Evolutionary conservation across 1,140 invertebrate genomes (phyloP).

Genomic region (Copidosoma floridanum): DNA sequence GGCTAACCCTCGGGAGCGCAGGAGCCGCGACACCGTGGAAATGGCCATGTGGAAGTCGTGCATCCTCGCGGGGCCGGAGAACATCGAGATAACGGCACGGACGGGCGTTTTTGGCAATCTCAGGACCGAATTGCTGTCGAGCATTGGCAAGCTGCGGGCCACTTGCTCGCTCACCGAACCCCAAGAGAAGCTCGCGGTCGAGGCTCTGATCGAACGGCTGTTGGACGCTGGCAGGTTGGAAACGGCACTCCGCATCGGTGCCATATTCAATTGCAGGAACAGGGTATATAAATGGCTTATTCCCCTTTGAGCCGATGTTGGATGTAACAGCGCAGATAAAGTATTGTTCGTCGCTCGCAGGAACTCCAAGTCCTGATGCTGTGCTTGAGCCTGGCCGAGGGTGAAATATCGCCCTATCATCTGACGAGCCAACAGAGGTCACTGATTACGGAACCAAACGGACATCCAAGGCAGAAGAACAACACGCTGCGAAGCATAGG

Average conservation of each 20-base stretch:
- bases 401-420: constrained; percentile 45
- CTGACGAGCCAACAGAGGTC: constrained; percentile 42
- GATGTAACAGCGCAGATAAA: too few species aligned
- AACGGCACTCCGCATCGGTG: constrained; percentile 43
- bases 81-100: constrained; percentile 35
- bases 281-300: too few species aligned
- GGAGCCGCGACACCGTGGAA: constrained; percentile 43
- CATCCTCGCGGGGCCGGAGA: constrained; percentile 44
- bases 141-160: constrained; percentile 36
- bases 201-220: constrained; percentile 44
- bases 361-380: constrained; percentile 48
- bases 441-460: constrained; percentile 34
- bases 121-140: constrained; percentile 47
- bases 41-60: constrained; percentile 53
- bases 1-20: constrained; percentile 38
- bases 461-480: constrained; percentile 38
- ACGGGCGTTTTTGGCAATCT: constrained; percentile 40
- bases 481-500: constrained; percentile 34
- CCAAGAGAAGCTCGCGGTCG: constrained; percentile 35
- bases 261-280: constrained; percentile 48
- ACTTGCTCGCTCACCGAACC: constrained; percentile 35
- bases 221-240: constrained; percentile 43
- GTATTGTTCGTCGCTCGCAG: too few species aligned
- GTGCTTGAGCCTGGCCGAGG: constrained; percentile 49
- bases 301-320: constrained; percentile 12